Evolutionary conservation across 37 sponge, comb jelly and placozoan genomes (phyloP).

Genomic region (Bolinopsis microptera): DNA sequence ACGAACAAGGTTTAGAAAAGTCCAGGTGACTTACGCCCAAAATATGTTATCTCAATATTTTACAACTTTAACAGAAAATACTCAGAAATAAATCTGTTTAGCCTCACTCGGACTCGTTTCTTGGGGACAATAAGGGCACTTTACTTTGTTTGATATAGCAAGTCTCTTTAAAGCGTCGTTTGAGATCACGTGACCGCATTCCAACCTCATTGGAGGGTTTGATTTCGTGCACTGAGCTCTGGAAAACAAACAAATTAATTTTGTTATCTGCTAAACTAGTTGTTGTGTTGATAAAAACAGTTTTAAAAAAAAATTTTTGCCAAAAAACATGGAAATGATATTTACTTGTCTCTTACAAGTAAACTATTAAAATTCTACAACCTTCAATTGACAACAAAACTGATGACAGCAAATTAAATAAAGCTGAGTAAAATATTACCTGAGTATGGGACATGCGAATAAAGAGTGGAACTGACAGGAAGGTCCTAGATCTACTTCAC

Average conservation of each 20-base stretch:
- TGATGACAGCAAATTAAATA: too few relatives aligned
- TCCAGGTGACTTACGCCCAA: too few relatives aligned
- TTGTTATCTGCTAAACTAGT: too few relatives aligned
- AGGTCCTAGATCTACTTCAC: conserved; percentile 78
- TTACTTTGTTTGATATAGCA: conserved; percentile 70
- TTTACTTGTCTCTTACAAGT: too few relatives aligned
- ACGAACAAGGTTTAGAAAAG: too few relatives aligned
- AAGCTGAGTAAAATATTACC: too few relatives aligned
- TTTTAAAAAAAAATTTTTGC: too few relatives aligned
- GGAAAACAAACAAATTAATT: too few relatives aligned
- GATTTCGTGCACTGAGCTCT: conserved; percentile 65
- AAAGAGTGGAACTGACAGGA: conserved; percentile 82
- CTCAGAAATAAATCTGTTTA: conserved; percentile 77
- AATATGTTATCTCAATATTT: too few relatives aligned
- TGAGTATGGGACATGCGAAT: conserved; percentile 95
- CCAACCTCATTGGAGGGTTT: conserved; percentile 88
- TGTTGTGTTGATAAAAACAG: too few relatives aligned
- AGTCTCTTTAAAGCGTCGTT: conserved; percentile 90
- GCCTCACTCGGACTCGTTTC: conserved; percentile 82
- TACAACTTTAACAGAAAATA: too few relatives aligned
- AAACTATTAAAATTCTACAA: conserved; percentile 17
- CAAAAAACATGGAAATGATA: too few relatives aligned
- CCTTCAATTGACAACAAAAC: conserved; percentile 66
- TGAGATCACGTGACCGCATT: conserved; percentile 95
- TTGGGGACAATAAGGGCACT: conserved; percentile 95